Conservation (phyloP, 2,888 invertebrate species). For the Brachyptera putata region DNA sequence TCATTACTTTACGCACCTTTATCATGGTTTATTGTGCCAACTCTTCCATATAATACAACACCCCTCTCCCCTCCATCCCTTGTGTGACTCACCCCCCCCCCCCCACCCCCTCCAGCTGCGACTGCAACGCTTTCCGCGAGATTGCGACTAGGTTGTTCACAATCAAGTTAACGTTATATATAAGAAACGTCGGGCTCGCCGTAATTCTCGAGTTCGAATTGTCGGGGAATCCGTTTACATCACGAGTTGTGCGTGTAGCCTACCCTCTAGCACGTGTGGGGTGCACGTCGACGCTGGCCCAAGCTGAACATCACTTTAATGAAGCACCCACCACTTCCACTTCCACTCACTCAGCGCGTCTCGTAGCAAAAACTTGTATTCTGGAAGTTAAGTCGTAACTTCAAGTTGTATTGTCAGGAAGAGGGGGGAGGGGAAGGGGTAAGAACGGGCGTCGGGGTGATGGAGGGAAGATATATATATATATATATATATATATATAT, state of each 20-base stretch:
- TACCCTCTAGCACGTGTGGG: neutral
- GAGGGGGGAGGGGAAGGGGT: neutral
- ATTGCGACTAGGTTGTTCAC: slow-evolving; percentile 9
- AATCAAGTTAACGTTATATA: slow-evolving; percentile 13
- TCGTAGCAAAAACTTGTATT: neutral
- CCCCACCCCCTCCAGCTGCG: neutral
- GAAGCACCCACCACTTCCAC: slow-evolving; percentile 4
- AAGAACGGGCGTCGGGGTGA: neutral
- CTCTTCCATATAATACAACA: slow-evolving; percentile 8
- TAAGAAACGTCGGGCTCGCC: neutral
- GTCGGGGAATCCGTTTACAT: neutral
- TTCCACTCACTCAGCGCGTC: neutral
- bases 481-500: no score
- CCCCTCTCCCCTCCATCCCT: slow-evolving; percentile 3
- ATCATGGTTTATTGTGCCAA: slow-evolving; percentile 28
- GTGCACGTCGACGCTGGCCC: neutral
- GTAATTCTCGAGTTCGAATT: no score
- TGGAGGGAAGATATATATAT: neutral
- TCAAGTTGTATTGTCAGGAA: slow-evolving; percentile 3
- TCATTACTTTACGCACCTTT: slow-evolving; percentile 26
- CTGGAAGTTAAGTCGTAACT: neutral
- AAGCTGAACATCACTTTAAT: slow-evolving; percentile 2
- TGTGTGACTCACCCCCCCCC: slow-evolving; percentile 9
- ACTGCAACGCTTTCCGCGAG: neutral
- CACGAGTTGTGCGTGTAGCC: neutral